Evolutionary conservation across 2,888 invertebrate genomes (phyloP), one percentile per base, ranked within the genome.

Genomic region (Catocala fraxini): DNA sequence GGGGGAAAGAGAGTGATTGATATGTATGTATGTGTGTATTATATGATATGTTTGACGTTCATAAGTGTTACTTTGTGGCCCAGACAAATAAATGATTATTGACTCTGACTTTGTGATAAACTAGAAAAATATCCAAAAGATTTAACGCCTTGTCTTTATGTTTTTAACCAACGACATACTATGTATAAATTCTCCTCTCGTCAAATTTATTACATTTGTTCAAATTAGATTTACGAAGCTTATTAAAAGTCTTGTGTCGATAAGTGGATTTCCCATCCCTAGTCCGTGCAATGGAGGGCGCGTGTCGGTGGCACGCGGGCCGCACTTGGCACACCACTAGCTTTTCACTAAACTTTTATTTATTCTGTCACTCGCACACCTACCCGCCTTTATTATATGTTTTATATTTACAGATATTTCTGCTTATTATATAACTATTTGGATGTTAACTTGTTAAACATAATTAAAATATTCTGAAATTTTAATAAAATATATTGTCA

Each of bases 331-430:
- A 80, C 89, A 81, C 87, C 89, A 88, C 91, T 90, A 88, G 87
- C 83, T 82, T 84, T 81, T 84, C 83, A 82, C 89, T 79, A 83
- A 92, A 92, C 92, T 92, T 92, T 91, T 92, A 92, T 92, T 92
- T 92, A 90, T 89, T 85, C 92, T 91, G 92, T 92, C 92, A 88
- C 59, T 48, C 60, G 73, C 92, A 92, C 83, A 65, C 72, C 54
- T 55, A 66, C 73, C 76, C 75, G 71, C 64, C 80, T 80, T 84
- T 87, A 84, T 88, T 90, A 68, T 74, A 77, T 77, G 77, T 77
- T 62, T 63, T 73, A 70, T 68, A 73, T 73, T 75, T 75, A 71
- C 68, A 68, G 39, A 42, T 54, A 62, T 67, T 49, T 56, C 33
- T 11, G 13, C 25, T 47, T 41, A 41, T 39, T 43, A n/a, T 33